Evolutionary conservation across 2,888 invertebrate genomes (phyloP).

Genomic region (Melipona bicolor): DNA sequence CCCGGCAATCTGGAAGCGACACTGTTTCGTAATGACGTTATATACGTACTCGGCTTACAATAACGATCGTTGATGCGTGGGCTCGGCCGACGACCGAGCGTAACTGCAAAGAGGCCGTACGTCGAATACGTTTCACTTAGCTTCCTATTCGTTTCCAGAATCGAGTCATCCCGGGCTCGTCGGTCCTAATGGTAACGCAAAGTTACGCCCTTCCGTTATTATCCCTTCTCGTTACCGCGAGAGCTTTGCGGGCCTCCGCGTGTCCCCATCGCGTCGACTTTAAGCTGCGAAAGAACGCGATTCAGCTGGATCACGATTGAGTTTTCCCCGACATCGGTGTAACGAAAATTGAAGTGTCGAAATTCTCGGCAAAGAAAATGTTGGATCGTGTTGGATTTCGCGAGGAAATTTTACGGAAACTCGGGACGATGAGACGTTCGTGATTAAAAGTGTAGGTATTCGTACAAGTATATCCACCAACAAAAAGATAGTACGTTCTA

Average conservation of each 20-base stretch:
- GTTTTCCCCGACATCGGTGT: not conserved
- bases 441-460: too few species aligned
- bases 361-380: not conserved
- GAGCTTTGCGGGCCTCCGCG: not conserved
- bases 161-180: conserved; percentile 36
- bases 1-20: conserved; percentile 55
- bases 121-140: conserved; percentile 69
- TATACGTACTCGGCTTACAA: conserved; percentile 67
- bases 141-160: conserved; percentile 68
- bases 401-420: too few species aligned
- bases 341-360: not conserved
- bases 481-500: too few species aligned
- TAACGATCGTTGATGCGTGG: conserved; percentile 77
- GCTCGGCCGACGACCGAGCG: conserved; percentile 63
- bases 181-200: conserved; percentile 58
- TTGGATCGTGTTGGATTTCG: too few species aligned
- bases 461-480: too few species aligned
- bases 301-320: conserved; percentile 6
- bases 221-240: conserved; percentile 35
- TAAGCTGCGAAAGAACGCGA: conserved; percentile 17
- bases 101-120: conserved; percentile 69
- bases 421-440: too few species aligned
- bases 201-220: conserved; percentile 35
- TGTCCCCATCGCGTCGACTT: not conserved
- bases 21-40: conserved; percentile 75